phyloP scores from a whole-genome alignment of 2,113 vertebrate genomes.

The Spizaetus ornatus region DNA sequence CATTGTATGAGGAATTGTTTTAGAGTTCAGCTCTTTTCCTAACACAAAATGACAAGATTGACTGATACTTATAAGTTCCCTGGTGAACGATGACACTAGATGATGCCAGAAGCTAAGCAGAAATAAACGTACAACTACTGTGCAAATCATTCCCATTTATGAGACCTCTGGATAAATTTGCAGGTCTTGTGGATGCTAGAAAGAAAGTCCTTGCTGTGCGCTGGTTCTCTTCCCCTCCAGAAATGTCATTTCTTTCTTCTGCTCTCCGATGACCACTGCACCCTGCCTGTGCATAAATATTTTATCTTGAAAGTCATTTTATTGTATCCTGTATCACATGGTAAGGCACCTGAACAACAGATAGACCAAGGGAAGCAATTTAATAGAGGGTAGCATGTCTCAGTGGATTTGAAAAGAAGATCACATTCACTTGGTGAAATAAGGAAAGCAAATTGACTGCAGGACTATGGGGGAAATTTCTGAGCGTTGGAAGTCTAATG shows the following conservation, averaged over 20 bases:
- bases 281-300: background rate
- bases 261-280: background rate
- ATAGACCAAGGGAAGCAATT: background rate
- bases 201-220: background rate
- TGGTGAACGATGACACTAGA: background rate
- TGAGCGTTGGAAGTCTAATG: background rate
- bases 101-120: background rate
- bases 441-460: background rate
- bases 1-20: background rate
- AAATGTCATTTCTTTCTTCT: background rate
- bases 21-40: background rate
- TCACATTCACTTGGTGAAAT: background rate
- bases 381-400: background rate
- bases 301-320: background rate
- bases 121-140: background rate
- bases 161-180: background rate
- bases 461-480: background rate
- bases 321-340: background rate
- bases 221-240: background rate
- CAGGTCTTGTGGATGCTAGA: background rate
- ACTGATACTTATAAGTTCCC: background rate
- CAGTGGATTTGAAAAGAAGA: background rate
- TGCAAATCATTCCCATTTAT: background rate
- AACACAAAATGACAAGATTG: background rate
- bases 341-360: background rate